phyloP scores from a whole-genome alignment of 2,113 vertebrate genomes.

The western clawed frog (Xenopus tropicalis) region DNA sequence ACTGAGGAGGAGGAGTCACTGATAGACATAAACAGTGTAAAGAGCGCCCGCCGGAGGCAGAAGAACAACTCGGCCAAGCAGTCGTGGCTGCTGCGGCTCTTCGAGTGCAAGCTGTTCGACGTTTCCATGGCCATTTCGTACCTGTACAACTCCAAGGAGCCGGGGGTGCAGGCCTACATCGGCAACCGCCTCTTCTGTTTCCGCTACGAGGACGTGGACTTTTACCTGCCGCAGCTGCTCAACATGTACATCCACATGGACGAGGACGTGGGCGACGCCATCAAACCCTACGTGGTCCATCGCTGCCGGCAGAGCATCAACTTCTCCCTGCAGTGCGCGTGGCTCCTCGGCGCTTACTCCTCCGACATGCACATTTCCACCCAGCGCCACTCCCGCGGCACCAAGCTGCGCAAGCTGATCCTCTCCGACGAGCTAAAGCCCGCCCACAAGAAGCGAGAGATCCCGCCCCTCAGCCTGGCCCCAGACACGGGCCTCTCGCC shows the following conservation, averaged over 20 bases:
- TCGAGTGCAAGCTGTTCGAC: constrained; percentile 94
- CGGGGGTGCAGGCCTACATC: constrained; percentile 93
- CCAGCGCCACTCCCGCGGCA: constrained; percentile 86
- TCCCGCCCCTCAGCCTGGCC: constrained; percentile 53
- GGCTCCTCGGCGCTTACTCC: constrained; percentile 88
- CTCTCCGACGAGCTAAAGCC: constrained; percentile 92
- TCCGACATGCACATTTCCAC: constrained; percentile 98
- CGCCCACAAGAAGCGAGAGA: constrained; percentile 67
- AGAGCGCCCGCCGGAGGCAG: constrained; percentile 70
- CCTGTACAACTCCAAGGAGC: constrained; percentile 93
- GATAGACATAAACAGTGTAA: constrained; percentile 54
- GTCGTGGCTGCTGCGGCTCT: constrained; percentile 90
- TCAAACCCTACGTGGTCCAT: constrained; percentile 94
- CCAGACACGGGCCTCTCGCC: constrained; percentile 77
- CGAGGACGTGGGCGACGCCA: constrained; percentile 91
- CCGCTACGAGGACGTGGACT: constrained; percentile 84
- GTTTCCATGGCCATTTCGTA: constrained; percentile 98
- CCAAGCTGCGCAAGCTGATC: constrained; percentile 88
- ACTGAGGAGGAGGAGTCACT: constrained; percentile 61
- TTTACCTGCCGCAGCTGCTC: constrained; percentile 91
- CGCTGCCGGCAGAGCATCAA: constrained; percentile 94
- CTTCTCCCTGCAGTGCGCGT: constrained; percentile 89
- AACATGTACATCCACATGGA: constrained; percentile 99
- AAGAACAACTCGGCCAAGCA: constrained; percentile 86
- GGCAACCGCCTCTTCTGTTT: constrained; percentile 93